Evolutionary conservation across 2,797 vertebrate genomes (phyloP).

Genomic region (Darevskia nairensis): DNA sequence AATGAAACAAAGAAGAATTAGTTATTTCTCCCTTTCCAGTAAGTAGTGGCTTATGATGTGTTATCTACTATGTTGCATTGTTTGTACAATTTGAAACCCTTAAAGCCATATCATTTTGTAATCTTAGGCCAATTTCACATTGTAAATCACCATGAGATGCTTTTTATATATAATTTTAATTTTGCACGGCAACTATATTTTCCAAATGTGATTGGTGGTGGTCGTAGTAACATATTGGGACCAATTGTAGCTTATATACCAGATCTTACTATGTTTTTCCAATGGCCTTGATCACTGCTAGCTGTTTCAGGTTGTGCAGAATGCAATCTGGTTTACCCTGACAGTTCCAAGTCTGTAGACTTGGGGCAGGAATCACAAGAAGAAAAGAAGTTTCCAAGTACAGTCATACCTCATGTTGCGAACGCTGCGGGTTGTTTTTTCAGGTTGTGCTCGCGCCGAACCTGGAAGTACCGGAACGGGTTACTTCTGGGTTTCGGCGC

Average conservation of each 20-base stretch:
- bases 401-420: too few species aligned
- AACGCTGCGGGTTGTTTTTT: too few species aligned
- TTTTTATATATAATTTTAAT: not conserved
- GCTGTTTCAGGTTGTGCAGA: not conserved
- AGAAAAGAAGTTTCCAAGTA: not conserved
- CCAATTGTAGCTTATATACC: not conserved
- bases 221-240: not conserved
- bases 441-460: too few species aligned
- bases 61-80: not conserved
- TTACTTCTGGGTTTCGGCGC: too few species aligned
- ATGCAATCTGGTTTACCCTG: not conserved
- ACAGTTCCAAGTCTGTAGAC: not conserved
- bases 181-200: not conserved
- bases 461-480: too few species aligned
- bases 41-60: not conserved
- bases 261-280: not conserved
- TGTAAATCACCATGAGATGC: not conserved
- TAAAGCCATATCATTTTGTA: not conserved
- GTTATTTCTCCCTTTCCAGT: not conserved
- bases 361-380: not conserved
- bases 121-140: not conserved
- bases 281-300: not conserved
- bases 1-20: not conserved
- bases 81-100: not conserved
- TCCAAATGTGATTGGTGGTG: not conserved